Evolutionary conservation across 2,888 invertebrate species (phyloP).

Genomic region (Yponomeuta sedellus): DNA sequence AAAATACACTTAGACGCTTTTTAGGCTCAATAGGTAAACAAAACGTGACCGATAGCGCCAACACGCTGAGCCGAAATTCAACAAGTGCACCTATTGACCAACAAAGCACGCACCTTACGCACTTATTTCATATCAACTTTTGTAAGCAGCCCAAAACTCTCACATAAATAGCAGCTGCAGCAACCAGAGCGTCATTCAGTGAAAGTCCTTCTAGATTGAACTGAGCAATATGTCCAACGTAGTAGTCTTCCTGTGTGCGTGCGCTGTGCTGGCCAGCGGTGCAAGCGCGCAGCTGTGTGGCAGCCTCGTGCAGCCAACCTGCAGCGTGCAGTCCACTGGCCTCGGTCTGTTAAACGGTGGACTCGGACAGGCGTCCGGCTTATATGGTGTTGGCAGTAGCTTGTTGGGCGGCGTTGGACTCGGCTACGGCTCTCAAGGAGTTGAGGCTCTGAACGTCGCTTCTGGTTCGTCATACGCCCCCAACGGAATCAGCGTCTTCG

Average conservation of each 20-base stretch:
- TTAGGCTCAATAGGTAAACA: too few relatives aligned
- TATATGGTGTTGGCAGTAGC: not conserved
- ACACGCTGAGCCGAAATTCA: not conserved
- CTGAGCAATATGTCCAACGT: not conserved
- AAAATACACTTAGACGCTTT: too few relatives aligned
- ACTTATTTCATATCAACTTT: not conserved
- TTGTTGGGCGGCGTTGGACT: not conserved
- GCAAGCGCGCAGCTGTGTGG: not conserved
- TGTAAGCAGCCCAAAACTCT: not conserved
- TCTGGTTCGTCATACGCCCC: not conserved
- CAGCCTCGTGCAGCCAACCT: not conserved
- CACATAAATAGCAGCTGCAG: not conserved
- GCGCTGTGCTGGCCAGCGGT: not conserved
- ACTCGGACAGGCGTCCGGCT: not conserved
- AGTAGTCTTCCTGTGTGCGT: not conserved
- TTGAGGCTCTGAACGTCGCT: not conserved
- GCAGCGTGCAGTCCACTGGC: not conserved
- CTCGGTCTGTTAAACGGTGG: not conserved
- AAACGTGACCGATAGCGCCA: not conserved
- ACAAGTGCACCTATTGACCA: not conserved
- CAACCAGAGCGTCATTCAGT: not conserved
- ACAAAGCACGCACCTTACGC: not conserved
- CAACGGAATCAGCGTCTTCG: conserved; percentile 2
- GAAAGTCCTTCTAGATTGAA: not conserved
- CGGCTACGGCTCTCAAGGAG: not conserved